Base-by-base conservation (phyloP, 1,140 invertebrate species). In the Drosophila kanapiae region DNA sequence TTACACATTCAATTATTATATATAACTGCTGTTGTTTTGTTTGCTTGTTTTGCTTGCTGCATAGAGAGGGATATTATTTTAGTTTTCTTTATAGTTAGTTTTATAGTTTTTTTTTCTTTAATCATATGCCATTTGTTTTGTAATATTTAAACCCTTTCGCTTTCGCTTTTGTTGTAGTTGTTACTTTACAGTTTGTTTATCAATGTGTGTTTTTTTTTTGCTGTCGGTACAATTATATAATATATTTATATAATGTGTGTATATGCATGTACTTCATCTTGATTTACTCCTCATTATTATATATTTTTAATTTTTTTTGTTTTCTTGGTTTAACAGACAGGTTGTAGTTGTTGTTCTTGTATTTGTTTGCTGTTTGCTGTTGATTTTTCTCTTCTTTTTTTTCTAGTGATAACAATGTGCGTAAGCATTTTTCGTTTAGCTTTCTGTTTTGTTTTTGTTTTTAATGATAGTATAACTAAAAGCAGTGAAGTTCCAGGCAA, bases 141-240 rank as follows among this genome's bases (percentile, higher is more conserved):
- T 49, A 29, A 31, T 49, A 54, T 83, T 74, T 87, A 80, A 88
- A 84, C 83, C 70, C 38, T 75, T 82, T 45, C 43, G 37, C 38
- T 75, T 82, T 45, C 43, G 37, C 40, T 35, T 65, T 62, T 53
- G 9, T 76, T 42, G 47, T 74, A 40, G 62, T 80, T 59, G 47
- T 82, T 67, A 79, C 80, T 80, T 90, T 91, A 90, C 86, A 88
- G 53, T 82, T 82, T 37, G 33, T 54, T 14, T 82, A 86, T 91
- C 78, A 90, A 90, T 54, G 51, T 23, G 2, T n/a, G 31, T 35
- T 48, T 49, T 16, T 31, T 31, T 0, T 31, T 31, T 31, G 31
- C 48, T 86, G 81, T 86, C 80, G 86, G 75, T 90, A 91, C 81
- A 90, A 76, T 90, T 86, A 82, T 80, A 74, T 75, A 75, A 67